A percentile compares a stretch with the other conserved stretches of the same genome.
phyloP scores from a whole-genome alignment of 2,113 vertebrate genomes.

The Pogonocichla stellata region DNA sequence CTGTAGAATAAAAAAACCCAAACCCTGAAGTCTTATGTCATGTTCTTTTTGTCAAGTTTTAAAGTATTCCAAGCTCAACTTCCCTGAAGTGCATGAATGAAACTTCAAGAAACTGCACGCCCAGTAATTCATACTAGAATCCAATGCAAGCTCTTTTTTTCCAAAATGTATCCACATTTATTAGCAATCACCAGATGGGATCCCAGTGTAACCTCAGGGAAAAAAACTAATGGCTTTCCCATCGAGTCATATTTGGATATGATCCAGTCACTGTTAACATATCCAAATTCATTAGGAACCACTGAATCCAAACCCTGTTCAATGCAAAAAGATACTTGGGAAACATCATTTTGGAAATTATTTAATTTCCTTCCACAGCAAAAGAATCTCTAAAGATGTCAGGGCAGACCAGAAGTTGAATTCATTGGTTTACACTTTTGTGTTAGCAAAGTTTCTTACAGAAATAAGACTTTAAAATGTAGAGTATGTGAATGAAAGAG shows the following conservation, averaged over 20 bases:
- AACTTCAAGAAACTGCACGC: conserved; percentile 24
- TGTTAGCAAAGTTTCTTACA: background rate
- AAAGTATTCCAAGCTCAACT: background rate
- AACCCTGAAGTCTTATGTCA: background rate
- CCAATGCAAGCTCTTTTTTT: background rate
- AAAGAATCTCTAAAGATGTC: background rate
- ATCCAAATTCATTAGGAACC: conserved; percentile 53
- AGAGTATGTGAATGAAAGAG: background rate
- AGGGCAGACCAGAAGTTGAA: background rate
- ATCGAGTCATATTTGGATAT: conserved; percentile 61
- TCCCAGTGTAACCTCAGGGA: conserved; percentile 55
- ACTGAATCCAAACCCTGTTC: conserved; percentile 22
- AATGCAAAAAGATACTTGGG: conserved; percentile 2
- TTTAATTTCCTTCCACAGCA: conserved; percentile 26
- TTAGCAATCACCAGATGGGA: conserved; percentile 63
- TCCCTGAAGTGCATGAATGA: background rate
- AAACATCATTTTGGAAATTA: background rate
- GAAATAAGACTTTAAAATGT: background rate
- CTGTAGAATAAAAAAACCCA: background rate
- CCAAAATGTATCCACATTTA: conserved; percentile 29
- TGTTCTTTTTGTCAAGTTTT: background rate
- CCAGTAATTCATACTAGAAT: conserved; percentile 15
- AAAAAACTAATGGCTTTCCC: conserved; percentile 65
- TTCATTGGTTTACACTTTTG: background rate
- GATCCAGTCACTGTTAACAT: conserved; percentile 54